Conservation (phyloP, 2,797 vertebrate genomes). For the Balearica regulorum region DNA sequence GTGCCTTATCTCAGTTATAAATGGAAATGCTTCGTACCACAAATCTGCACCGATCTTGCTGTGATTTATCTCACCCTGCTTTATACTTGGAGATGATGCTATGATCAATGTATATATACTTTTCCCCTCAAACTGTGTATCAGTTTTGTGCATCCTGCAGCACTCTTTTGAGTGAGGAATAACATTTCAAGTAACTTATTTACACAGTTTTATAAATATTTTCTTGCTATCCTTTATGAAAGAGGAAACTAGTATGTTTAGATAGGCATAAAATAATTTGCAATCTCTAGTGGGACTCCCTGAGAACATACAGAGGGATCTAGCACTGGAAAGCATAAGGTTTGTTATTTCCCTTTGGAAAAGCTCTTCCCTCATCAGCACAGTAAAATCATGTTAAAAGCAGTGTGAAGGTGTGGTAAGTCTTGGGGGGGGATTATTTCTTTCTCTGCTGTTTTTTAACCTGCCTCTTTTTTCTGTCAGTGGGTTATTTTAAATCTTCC, state of each 20-base stretch:
- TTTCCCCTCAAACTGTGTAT: neutral
- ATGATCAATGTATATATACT: neutral
- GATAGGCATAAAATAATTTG: neutral
- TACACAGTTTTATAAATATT: neutral
- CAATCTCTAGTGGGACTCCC: neutral
- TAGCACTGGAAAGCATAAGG: neutral
- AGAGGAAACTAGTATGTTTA: neutral
- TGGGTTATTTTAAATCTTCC: constrained; percentile 59
- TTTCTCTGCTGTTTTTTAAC: constrained; percentile 28
- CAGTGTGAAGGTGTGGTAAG: neutral
- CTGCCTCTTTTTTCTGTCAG: constrained; percentile 19
- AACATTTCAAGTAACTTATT: neutral
- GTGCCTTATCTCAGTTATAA: neutral
- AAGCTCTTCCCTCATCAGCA: neutral
- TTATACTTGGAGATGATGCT: neutral
- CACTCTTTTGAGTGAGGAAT: neutral
- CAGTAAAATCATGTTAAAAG: neutral
- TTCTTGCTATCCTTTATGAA: neutral
- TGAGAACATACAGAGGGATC: neutral
- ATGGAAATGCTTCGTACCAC: neutral
- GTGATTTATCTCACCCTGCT: neutral
- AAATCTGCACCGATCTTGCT: neutral
- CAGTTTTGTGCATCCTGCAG: neutral
- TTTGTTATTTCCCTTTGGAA: neutral
- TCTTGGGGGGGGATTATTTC: neutral